Evolutionary conservation across 2,797 vertebrate species (phyloP), one percentile per base, ranked within the genome.

Genomic region (Scomberomorus guttatus): DNA sequence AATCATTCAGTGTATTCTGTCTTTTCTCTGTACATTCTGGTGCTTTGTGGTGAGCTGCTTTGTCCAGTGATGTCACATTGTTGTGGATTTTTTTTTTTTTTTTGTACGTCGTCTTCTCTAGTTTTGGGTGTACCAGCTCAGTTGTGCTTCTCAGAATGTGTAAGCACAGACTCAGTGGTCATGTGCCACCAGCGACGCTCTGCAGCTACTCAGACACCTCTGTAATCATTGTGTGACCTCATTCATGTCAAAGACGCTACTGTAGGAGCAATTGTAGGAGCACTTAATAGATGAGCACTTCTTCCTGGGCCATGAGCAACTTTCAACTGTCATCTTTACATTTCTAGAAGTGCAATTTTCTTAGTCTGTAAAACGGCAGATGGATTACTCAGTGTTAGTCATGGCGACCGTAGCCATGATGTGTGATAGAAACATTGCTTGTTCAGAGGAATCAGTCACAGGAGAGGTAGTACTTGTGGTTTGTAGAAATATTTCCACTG

Each of bases 21-120:
- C 77, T 90, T 75, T 77, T 81, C 69, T 88, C 68, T 88, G 70
- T 87, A 77, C 73, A 81, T 81, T 87, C 69, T 91, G 88, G 85
- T 94, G 90, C 88, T 93, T 91, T 77, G 67, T 89, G 86, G 81
- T 93, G 80, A 89, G 66, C 82, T 87, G 77, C 78, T 83, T 80
- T 61, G 79, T 86, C 79, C 83, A 66, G 83, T 92, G 84, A 83
- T 87, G 84, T 92, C 87, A 87, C 82, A 83, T 57, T 69, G 76
- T 89, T 75, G 74, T 84, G 73, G 68, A 44, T 82, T 78, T 66
- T 68, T 66, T 59, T 32, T 32, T 27, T 32, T 6, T 32, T 32
- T 61, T 71, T 63, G 55, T 71, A 29, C 24, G 25, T 77, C 63
- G 34, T 29, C 56, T 51, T 67, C 55, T 63, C 54, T 79, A 50